phyloP scores from a whole-genome alignment of 2,113 vertebrate genomes.

The Amazona guildingii region DNA sequence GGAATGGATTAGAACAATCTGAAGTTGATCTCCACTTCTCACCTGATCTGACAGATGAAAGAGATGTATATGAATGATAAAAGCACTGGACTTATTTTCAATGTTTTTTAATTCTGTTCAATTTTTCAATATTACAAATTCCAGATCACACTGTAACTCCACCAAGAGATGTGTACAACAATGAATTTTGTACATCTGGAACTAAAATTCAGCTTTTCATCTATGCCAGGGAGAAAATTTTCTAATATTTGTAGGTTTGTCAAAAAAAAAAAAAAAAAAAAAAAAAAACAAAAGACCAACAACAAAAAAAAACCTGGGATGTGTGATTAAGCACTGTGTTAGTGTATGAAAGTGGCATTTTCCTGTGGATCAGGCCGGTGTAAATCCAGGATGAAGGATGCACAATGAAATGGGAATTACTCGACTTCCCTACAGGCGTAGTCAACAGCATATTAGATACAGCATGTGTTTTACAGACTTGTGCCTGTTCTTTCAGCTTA shows the following conservation, averaged over 20 bases:
- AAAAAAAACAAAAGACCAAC: not conserved
- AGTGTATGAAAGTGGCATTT: rapidly evolving
- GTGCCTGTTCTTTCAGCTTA: conserved; percentile 14
- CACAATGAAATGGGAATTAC: not conserved
- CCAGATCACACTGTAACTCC: not conserved
- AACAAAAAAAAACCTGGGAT: rapidly evolving
- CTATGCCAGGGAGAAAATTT: not conserved
- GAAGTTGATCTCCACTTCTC: not conserved
- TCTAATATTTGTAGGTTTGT: not conserved
- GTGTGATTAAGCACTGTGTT: not conserved
- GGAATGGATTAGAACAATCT: not conserved
- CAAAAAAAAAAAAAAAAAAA: not conserved
- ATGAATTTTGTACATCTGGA: not conserved
- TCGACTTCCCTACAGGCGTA: not conserved
- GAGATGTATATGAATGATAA: not conserved
- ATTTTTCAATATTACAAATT: not conserved
- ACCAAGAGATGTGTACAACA: not conserved
- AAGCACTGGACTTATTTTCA: not conserved
- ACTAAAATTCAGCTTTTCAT: not conserved
- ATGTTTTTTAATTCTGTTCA: not conserved
- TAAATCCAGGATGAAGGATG: not conserved
- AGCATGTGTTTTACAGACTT: not conserved
- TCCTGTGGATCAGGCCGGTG: not conserved
- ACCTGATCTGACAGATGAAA: not conserved
- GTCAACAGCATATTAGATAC: not conserved